These are phyloP conservation scores for Eristalis tenax DNA, from an alignment of 2,888 invertebrate genomes.

Conservation along the genomic window DNA sequence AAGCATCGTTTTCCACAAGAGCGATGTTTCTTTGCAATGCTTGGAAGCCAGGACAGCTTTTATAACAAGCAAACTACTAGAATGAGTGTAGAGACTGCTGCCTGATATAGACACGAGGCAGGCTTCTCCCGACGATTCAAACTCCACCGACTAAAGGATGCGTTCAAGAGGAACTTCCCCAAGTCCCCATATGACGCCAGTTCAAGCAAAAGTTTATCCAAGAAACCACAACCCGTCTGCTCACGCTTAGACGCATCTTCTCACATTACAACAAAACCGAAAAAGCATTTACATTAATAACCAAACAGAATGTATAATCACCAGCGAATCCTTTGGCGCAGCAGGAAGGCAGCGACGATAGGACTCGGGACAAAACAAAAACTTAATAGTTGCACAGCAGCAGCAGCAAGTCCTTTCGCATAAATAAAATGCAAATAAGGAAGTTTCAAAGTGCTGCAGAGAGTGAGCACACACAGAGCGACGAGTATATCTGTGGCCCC, in stretches of 20 bases:
- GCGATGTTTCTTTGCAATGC: too few relatives aligned
- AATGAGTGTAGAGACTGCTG: too few relatives aligned
- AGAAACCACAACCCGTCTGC: neutral
- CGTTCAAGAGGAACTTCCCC: too few relatives aligned
- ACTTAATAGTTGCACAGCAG: slow-evolving; percentile 36
- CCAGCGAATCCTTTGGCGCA: slow-evolving; percentile 9
- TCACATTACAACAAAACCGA: slow-evolving; percentile 11
- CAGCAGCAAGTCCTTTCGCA: slow-evolving; percentile 21
- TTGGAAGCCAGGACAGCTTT: too few relatives aligned
- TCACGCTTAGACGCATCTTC: neutral
- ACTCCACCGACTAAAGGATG: too few relatives aligned
- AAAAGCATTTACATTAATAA: slow-evolving; percentile 37
- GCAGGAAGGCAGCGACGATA: neutral
- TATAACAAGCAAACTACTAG: too few relatives aligned
- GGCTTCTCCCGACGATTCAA: too few relatives aligned
- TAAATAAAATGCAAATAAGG: slow-evolving; percentile 57
- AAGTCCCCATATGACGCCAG: too few relatives aligned
- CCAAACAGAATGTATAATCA: slow-evolving; percentile 16
- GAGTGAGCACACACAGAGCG: neutral
- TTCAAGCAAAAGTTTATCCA: too few relatives aligned
- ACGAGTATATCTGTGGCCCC: neutral
- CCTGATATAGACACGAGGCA: too few relatives aligned
- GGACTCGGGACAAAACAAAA: slow-evolving; percentile 21
- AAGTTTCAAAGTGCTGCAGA: slow-evolving; percentile 39
- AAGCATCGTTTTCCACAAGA: too few relatives aligned